Conservation (phyloP, 2,113 vertebrate genomes). For the Vimba vimba region DNA sequence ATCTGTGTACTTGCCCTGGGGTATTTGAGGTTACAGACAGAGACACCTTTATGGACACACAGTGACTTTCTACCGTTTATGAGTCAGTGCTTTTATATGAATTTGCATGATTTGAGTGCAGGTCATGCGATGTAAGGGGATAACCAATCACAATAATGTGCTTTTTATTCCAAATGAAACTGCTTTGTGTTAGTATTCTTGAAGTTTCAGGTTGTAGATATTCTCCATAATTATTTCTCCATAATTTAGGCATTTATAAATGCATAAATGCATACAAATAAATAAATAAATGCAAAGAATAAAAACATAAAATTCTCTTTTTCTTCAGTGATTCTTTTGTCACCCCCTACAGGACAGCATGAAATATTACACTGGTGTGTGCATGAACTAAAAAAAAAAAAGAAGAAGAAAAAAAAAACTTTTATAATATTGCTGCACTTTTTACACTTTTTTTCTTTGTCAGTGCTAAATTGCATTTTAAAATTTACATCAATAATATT, state of each 20-base stretch:
- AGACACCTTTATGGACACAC: constrained; percentile 19
- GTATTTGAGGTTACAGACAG: constrained; percentile 42
- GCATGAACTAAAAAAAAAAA: not conserved
- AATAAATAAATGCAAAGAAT: not conserved
- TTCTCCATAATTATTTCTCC: not conserved
- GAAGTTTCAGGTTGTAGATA: not conserved
- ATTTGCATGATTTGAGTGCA: constrained; percentile 1
- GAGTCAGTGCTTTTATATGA: not conserved
- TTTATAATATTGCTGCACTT: not conserved
- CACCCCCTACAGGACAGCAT: constrained; percentile 43
- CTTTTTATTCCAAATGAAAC: not conserved
- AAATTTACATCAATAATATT: not conserved
- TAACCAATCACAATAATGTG: not conserved
- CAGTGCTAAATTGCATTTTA: not conserved
- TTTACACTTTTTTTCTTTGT: too few species aligned
- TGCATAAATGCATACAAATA: not conserved
- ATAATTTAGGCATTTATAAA: not conserved
- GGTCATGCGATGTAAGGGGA: not conserved
- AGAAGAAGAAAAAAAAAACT: too few species aligned
- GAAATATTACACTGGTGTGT: not conserved
- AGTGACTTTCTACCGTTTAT: not conserved
- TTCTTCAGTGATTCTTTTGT: not conserved
- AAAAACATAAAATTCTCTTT: not conserved
- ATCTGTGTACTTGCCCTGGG: constrained; percentile 28
- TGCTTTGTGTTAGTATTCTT: not conserved